A percentile compares a stretch with the other conserved stretches of the same genome.
These are phyloP conservation scores for Cynaeus angustus DNA, from an alignment of 2,888 invertebrate genomes.

Conservation along the genomic window DNA sequence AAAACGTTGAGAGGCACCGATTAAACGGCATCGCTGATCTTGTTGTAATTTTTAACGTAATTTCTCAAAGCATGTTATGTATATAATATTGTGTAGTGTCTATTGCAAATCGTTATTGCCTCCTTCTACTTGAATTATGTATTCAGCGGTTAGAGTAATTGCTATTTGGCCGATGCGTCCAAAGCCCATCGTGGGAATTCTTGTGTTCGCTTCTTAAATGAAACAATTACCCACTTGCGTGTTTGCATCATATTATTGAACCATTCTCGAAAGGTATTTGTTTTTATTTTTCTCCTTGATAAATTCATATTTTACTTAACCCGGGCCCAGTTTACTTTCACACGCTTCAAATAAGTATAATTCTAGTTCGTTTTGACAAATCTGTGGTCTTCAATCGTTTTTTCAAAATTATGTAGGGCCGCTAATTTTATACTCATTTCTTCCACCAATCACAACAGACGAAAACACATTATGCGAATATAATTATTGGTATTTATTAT, in stretches of 20 bases:
- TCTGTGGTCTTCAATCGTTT: background rate
- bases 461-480: constrained; percentile 2
- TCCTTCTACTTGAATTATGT: constrained; percentile 64
- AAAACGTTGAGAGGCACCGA: constrained; percentile 34
- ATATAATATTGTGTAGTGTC: constrained; percentile 57
- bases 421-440: background rate
- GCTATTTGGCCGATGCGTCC: constrained; percentile 66
- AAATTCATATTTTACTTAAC: constrained; percentile 67
- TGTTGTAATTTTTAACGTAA: constrained; percentile 45
- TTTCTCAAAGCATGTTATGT: constrained; percentile 47
- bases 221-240: constrained; percentile 72
- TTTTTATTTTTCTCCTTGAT: constrained; percentile 69
- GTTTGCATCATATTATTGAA: constrained; percentile 72
- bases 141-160: constrained; percentile 68
- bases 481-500: constrained; percentile 2
- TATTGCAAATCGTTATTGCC: constrained; percentile 59
- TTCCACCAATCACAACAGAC: background rate
- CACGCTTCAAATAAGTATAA: constrained; percentile 53
- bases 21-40: constrained; percentile 36
- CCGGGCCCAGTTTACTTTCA: constrained; percentile 59
- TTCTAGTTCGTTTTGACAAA: constrained; percentile 19
- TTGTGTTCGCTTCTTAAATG: constrained; percentile 69
- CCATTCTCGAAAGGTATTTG: constrained; percentile 69
- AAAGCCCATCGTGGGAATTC: constrained; percentile 70
- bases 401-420: background rate